A percentile compares a stretch with the other conserved stretches of the same genome.
Evolutionary conservation across 1,140 invertebrate genomes (phyloP).

Genomic region (Ridgeia piscesae): DNA sequence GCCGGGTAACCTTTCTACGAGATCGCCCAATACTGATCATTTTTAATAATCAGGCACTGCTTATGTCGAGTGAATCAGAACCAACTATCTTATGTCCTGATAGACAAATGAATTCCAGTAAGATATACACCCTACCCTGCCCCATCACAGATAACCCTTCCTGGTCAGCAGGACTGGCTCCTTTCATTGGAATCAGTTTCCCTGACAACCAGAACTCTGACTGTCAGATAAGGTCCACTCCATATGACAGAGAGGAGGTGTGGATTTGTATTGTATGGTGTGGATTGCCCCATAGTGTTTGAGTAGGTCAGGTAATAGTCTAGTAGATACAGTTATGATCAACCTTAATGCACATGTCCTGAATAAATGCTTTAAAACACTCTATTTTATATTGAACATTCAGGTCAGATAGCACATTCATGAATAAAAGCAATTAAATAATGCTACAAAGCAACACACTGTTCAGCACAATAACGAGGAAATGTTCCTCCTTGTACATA

Average conservation of each 20-base stretch:
- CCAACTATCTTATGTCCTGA: neutral
- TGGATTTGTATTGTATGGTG: neutral
- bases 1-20: too few relatives aligned
- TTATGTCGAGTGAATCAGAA: neutral
- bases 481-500: too few relatives aligned
- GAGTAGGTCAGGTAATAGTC: neutral
- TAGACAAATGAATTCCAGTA: neutral
- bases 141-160: neutral
- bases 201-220: neutral
- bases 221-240: neutral
- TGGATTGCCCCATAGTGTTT: neutral
- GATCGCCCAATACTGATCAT: too few relatives aligned
- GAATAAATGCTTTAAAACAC: too few relatives aligned
- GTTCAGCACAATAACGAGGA: too few relatives aligned
- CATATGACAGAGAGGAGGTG: neutral
- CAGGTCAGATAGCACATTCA: too few relatives aligned
- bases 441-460: too few relatives aligned
- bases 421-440: too few relatives aligned
- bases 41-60: too few relatives aligned
- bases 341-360: too few relatives aligned
- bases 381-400: too few relatives aligned
- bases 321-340: too few relatives aligned
- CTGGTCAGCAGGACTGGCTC: neutral
- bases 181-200: neutral
- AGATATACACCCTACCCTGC: neutral